Percentiles rank a stretch among this genome's conserved stretches.
phyloP scores from a whole-genome alignment of 2,888 invertebrate species.

The Ypsolopha sequella region DNA sequence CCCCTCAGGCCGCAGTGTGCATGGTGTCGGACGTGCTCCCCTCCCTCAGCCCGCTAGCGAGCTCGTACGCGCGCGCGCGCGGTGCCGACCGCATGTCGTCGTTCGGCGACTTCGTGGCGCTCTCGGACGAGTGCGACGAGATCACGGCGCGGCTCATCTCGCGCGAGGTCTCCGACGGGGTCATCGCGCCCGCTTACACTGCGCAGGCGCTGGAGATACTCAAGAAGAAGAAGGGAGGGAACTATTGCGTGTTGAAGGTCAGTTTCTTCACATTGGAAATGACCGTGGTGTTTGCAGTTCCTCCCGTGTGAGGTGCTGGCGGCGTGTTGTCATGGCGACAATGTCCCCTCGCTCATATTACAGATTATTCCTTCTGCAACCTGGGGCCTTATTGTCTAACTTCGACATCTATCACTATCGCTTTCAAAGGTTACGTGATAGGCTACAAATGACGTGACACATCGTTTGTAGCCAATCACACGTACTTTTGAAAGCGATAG shows the following conservation, averaged over 20 bases:
- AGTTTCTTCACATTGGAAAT: background rate
- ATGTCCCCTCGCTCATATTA: too few relatives aligned
- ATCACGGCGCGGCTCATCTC: constrained; percentile 93
- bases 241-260: constrained; percentile 89
- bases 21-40: constrained; percentile 90
- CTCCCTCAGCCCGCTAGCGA: constrained; percentile 83
- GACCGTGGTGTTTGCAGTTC: too few relatives aligned
- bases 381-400: too few relatives aligned
- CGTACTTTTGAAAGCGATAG: too few relatives aligned
- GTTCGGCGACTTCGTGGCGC: constrained; percentile 97
- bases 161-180: constrained; percentile 96
- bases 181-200: constrained; percentile 94
- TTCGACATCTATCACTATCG: too few relatives aligned
- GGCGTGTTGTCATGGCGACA: too few relatives aligned
- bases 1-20: constrained; percentile 84
- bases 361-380: too few relatives aligned
- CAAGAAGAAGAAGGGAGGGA: constrained; percentile 95
- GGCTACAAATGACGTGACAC: too few relatives aligned
- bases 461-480: too few relatives aligned
- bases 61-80: constrained; percentile 95
- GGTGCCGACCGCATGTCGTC: constrained; percentile 99
- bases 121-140: constrained; percentile 92
- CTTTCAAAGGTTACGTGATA: too few relatives aligned
- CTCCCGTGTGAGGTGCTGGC: too few relatives aligned
- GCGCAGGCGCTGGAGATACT: constrained; percentile 86